Percentiles rank a stretch among this genome's conserved stretches.
Conservation (phyloP, 2,888 invertebrate species). For the Zonitis immaculata region DNA sequence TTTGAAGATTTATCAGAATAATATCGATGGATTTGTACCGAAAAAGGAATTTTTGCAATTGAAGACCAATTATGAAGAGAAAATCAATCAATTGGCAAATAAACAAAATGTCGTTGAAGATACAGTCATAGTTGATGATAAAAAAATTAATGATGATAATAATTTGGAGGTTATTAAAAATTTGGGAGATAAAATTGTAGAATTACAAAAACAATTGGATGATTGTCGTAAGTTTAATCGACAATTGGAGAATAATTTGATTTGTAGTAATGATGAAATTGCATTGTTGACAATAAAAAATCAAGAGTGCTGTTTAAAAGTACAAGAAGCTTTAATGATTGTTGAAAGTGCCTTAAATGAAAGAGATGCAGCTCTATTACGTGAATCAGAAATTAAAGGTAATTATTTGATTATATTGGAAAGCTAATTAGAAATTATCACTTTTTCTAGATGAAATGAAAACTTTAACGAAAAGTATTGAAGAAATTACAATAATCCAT, state of each 20-base stretch:
- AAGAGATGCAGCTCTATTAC: slow-evolving; percentile 52
- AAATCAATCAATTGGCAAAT: slow-evolving; percentile 54
- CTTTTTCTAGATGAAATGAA: slow-evolving; percentile 51
- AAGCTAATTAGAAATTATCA: neutral
- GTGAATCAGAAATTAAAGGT: slow-evolving; percentile 49
- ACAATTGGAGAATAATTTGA: slow-evolving; percentile 48
- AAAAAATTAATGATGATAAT: slow-evolving; percentile 32
- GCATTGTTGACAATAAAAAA: slow-evolving; percentile 48
- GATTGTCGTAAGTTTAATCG: slow-evolving; percentile 32
- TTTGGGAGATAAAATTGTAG: slow-evolving; percentile 51
- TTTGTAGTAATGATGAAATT: slow-evolving; percentile 44
- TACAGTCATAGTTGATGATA: slow-evolving; percentile 54
- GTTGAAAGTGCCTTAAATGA: slow-evolving; percentile 56
- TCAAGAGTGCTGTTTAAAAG: slow-evolving; percentile 51
- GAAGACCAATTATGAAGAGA: slow-evolving; percentile 51
- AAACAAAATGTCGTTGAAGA: slow-evolving; percentile 22
- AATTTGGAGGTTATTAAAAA: slow-evolving; percentile 47
- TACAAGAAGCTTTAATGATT: slow-evolving; percentile 55
- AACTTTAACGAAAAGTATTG: slow-evolving; percentile 52
- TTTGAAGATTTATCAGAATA: slow-evolving; percentile 52
- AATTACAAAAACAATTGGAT: slow-evolving; percentile 47
- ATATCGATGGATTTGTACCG: slow-evolving; percentile 36
- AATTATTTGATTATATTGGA: slow-evolving; percentile 1
- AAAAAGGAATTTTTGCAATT: slow-evolving; percentile 39
- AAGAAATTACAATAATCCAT: slow-evolving; percentile 54